These are phyloP conservation scores for Brachypodius melanocephalos DNA, from an alignment of 2,113 vertebrate genomes.

Conservation along the genomic window DNA sequence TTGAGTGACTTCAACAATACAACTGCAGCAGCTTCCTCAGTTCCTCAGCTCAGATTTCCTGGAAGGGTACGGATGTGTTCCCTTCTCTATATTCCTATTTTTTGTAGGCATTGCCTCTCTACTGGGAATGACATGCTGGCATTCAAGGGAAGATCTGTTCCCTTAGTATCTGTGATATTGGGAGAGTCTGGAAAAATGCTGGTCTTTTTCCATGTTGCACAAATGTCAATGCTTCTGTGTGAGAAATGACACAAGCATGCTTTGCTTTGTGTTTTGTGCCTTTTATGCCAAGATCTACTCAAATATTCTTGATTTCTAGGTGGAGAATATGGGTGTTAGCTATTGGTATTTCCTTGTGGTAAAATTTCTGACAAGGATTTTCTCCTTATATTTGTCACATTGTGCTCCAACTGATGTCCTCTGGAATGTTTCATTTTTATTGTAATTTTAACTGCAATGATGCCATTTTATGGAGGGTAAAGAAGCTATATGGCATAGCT, in stretches of 20 bases:
- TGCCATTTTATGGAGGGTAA: constrained; percentile 43
- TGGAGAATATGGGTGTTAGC: constrained; percentile 46
- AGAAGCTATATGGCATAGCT: constrained; percentile 61
- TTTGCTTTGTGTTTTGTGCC: constrained; percentile 48
- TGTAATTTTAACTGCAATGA: constrained; percentile 44
- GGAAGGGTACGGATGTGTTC: neutral
- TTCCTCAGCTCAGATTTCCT: neutral
- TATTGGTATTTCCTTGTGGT: constrained; percentile 52
- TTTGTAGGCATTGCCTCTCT: neutral
- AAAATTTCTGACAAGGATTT: constrained; percentile 60
- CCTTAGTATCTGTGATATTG: neutral
- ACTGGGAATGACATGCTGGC: neutral
- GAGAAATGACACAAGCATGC: constrained; percentile 34
- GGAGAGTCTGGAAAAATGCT: neutral
- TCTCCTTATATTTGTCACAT: constrained; percentile 48
- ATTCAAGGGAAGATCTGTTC: neutral
- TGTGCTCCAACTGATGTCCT: constrained; percentile 53
- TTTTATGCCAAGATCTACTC: constrained; percentile 40
- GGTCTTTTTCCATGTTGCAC: constrained; percentile 10
- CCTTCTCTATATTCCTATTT: neutral
- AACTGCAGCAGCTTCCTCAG: neutral
- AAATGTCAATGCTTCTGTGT: constrained; percentile 38
- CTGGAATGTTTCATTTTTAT: constrained; percentile 58
- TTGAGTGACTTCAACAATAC: neutral
- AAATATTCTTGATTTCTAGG: constrained; percentile 30